Base-by-base conservation (phyloP, 1,140 invertebrate species). In the Micrasema minimum region DNA sequence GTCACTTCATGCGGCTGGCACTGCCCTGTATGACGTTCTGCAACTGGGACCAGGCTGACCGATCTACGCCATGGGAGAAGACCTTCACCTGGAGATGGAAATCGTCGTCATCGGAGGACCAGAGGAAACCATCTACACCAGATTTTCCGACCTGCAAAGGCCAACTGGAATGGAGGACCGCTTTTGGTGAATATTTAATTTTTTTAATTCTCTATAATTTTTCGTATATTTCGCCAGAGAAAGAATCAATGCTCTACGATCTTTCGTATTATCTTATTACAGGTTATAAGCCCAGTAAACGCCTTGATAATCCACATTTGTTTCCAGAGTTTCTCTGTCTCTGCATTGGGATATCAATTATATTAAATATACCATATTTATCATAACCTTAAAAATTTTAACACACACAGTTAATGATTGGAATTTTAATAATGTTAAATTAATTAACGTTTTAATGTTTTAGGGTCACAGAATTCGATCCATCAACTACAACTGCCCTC, bases 381-480 rank as follows among this genome's bases (percentile, higher is more conserved):
- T n/a, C n/a, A n/a, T n/a, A n/a, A n/a, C n/a, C n/a, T n/a, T n/a
- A n/a, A n/a, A n/a, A n/a, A n/a, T n/a, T n/a, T n/a, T n/a, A n/a
- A n/a, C n/a, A n/a, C n/a, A n/a, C n/a, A n/a, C n/a, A n/a, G n/a
- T n/a, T n/a, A n/a, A n/a, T n/a, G n/a, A n/a, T n/a, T n/a, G n/a
- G n/a, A n/a, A n/a, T n/a, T n/a, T n/a, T n/a, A n/a, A n/a, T n/a
- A n/a, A n/a, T n/a, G n/a, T n/a, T n/a, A n/a, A n/a, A n/a, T n/a
- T n/a, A n/a, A n/a, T n/a, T n/a, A n/a, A n/a, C n/a, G n/a, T 31
- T 7, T 50, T n/a, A 3, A 41, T 6, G 5, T 71, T 71, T 18
- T 55, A 75, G 74, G 48, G 66, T 48, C 37, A 48, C 59, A 50
- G 74, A 75, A 45, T 70, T 75, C 23, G 74, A 75, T 55, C 70